Conservation (phyloP, 2,888 invertebrate genomes). For the Anagyrus pseudococci region DNA sequence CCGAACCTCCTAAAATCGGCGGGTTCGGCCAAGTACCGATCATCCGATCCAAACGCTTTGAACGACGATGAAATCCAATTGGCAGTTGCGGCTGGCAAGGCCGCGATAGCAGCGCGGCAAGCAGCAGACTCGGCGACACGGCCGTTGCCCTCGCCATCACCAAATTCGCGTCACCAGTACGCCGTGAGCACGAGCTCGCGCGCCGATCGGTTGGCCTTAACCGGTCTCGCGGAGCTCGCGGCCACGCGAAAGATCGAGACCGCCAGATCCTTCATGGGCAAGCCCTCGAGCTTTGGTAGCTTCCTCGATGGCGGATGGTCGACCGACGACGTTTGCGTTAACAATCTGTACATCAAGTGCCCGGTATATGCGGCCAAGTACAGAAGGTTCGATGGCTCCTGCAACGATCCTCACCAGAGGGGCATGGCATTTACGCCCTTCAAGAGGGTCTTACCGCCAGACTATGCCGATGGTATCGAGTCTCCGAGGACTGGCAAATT, state of each 20-base stretch:
- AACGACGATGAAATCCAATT: conserved; percentile 59
- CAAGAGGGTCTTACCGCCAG: conserved; percentile 74
- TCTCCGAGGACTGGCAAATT: conserved; percentile 68
- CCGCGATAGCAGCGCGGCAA: conserved; percentile 66
- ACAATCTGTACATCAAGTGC: not conserved
- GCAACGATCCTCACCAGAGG: conserved; percentile 75
- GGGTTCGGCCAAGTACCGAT: conserved; percentile 26
- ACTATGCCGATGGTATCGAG: conserved; percentile 76
- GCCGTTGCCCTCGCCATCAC: conserved; percentile 66
- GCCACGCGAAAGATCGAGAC: conserved; percentile 69
- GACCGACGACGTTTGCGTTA: conserved; percentile 7
- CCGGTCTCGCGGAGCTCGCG: conserved; percentile 73
- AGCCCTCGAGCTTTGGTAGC: conserved; percentile 48
- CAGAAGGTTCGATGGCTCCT: conserved; percentile 75
- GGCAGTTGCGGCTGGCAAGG: conserved; percentile 67
- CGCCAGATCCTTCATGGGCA: conserved; percentile 54
- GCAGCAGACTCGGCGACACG: conserved; percentile 65
- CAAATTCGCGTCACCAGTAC: conserved; percentile 75
- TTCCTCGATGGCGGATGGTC: conserved; percentile 51
- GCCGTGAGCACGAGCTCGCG: conserved; percentile 70
- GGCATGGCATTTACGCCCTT: conserved; percentile 80
- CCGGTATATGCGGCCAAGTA: conserved; percentile 57
- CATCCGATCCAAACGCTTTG: conserved; percentile 17
- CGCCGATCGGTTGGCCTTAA: conserved; percentile 70
- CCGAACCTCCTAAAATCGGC: conserved; percentile 35